Conservation (phyloP, 2,113 vertebrate genomes). For the Falco punctatus region DNA sequence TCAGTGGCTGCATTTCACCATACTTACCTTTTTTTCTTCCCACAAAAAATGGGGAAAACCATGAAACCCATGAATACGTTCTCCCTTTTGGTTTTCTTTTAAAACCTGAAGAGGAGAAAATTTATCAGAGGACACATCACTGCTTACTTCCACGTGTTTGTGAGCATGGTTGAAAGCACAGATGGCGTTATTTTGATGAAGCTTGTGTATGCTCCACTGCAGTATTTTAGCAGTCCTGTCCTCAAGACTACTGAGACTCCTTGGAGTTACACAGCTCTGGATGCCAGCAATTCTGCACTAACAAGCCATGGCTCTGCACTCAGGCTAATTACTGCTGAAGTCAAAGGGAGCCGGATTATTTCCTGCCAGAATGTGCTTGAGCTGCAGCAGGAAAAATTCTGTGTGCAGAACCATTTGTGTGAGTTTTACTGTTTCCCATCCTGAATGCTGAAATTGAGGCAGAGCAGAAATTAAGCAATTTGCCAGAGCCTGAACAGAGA, state of each 20-base stretch:
- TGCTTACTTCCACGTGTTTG: background rate
- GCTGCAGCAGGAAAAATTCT: background rate
- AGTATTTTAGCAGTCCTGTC: background rate
- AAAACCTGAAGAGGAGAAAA: background rate
- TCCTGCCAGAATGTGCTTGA: constrained; percentile 2
- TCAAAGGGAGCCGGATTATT: background rate
- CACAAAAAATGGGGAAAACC: background rate
- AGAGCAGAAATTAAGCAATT: background rate
- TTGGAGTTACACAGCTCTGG: background rate
- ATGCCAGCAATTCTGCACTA: background rate
- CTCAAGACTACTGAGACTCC: background rate
- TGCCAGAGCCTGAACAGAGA: background rate
- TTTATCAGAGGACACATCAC: background rate
- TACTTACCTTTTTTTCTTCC: background rate
- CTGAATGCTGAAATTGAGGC: background rate
- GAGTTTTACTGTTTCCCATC: background rate
- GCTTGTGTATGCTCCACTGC: background rate
- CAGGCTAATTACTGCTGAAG: background rate
- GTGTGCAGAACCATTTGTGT: background rate
- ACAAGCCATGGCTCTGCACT: background rate
- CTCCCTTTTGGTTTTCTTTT: background rate
- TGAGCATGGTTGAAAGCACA: background rate
- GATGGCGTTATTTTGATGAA: background rate
- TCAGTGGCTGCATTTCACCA: background rate
- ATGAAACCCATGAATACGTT: background rate